Evolutionary conservation across 2,888 invertebrate species (phyloP).

Genomic region (Acanthopleura granulata): DNA sequence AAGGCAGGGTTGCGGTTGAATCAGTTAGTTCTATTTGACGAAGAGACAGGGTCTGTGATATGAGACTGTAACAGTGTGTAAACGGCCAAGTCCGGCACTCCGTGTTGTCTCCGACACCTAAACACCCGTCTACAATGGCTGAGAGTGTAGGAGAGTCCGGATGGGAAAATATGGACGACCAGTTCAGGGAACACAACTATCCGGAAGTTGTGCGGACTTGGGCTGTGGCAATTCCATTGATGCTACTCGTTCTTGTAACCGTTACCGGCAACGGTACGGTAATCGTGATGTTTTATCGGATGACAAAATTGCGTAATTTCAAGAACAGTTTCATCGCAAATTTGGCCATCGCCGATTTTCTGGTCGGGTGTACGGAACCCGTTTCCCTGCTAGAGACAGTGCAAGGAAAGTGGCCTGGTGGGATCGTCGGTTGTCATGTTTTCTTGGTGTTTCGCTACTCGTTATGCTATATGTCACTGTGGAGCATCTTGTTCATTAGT

Average conservation of each 20-base stretch:
- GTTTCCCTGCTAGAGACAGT: conserved; percentile 46
- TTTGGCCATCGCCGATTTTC: conserved; percentile 52
- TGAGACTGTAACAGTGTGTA: too few relatives aligned
- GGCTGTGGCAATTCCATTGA: not conserved
- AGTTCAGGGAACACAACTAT: not conserved
- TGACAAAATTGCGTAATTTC: conserved; percentile 45
- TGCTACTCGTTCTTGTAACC: conserved; percentile 38
- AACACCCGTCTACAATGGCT: too few relatives aligned
- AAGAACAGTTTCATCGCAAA: conserved; percentile 58
- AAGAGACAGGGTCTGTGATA: too few relatives aligned
- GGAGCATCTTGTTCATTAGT: conserved; percentile 56
- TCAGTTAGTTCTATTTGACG: too few relatives aligned
- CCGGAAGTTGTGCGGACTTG: not conserved
- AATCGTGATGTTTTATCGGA: conserved; percentile 47
- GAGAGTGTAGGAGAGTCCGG: not conserved
- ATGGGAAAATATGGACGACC: not conserved
- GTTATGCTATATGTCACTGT: conserved; percentile 48
- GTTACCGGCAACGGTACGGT: conserved; percentile 51
- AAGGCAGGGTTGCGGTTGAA: too few relatives aligned
- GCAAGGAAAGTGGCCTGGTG: conserved; percentile 32
- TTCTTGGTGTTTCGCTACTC: conserved; percentile 47
- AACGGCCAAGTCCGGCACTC: too few relatives aligned
- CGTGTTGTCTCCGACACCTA: too few relatives aligned
- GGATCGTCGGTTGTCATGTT: conserved; percentile 33
- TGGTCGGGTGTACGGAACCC: conserved; percentile 53